phyloP scores from a whole-genome alignment of 1,140 invertebrate species.

The Procambarus clarkii region DNA sequence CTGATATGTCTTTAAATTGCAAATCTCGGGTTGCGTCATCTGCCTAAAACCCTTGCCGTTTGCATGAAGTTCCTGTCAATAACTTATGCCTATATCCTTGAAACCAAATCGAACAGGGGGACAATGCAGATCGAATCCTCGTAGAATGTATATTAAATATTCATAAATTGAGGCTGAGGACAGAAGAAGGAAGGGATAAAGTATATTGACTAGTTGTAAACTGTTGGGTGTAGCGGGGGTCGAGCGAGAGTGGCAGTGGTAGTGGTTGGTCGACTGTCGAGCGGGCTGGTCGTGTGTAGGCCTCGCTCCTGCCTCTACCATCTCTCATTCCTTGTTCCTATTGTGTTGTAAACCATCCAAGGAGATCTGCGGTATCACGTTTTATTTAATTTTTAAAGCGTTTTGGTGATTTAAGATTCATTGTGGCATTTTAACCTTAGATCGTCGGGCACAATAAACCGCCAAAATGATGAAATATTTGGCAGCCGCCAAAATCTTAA shows the following conservation, averaged over 20 bases:
- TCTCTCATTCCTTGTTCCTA: background rate
- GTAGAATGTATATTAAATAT: background rate
- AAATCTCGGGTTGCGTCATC: background rate
- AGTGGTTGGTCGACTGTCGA: background rate
- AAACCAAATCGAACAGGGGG: background rate
- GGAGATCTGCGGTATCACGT: background rate
- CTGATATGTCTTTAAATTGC: background rate
- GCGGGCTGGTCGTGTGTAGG: background rate
- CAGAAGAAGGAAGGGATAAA: background rate
- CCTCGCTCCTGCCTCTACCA: background rate
- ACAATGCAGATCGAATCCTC: background rate
- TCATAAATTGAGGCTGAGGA: background rate
- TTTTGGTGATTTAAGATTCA: background rate
- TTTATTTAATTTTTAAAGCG: background rate
- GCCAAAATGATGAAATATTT: constrained; percentile 72
- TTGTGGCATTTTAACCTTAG: background rate
- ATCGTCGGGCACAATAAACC: background rate
- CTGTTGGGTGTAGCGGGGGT: background rate
- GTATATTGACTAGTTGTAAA: background rate
- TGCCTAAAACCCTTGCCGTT: background rate
- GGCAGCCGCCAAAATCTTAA: constrained; percentile 68
- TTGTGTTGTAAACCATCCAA: too few relatives aligned
- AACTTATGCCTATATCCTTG: background rate
- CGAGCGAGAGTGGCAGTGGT: too few relatives aligned
- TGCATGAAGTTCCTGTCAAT: background rate